Base-by-base conservation (phyloP, 2,888 invertebrate species). In the Tetanocera ferruginea region DNA sequence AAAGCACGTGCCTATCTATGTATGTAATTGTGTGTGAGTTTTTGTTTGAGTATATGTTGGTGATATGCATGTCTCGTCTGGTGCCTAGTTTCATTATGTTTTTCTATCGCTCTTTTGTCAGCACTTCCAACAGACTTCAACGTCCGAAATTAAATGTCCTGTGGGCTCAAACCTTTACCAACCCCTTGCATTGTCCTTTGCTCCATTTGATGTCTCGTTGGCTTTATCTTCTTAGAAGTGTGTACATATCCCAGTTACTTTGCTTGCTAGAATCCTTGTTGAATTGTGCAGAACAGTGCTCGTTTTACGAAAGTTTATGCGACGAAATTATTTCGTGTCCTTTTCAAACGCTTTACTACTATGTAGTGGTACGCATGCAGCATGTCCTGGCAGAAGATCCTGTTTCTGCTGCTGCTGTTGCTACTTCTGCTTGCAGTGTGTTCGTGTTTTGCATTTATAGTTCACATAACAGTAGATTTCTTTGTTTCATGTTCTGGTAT, bases 21-120 rank as follows among this genome's bases (percentile, higher is more conserved):
- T 43, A n/a, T 1, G 25, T 23, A 67, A n/a, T n/a, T 37, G 25
- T 4, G 19, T 6, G n/a, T 23, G 23, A 5, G 14, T 67, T n/a
- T n/a, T 37, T 67, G 66, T 67, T 3, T 19, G 43, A 2, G 49
- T 19, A n/a, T 23, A 4, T 11, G 49, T 43, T 34, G n/a, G 19
- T 34, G n/a, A 4, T 4, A 28, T n/a, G 5, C 31, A 31, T 34
- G n/a, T 19, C n/a, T 31, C 37, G n/a, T 31, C 14, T 23, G 34
- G 34, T 37, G 34, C 23, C 67, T 37, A 9, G 19, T 34, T 37
- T 34, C 49, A 49, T 70, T 70, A 28, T 70, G 52, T 52, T 70
- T 67, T 70, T 52, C 69, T 43, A 70, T 51, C 28, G 69, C 25
- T 52, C 51, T 52, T 51, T 70, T 70, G 51, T 70, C n/a, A 49